Evolutionary conservation across 2,113 vertebrate genomes (phyloP), one percentile per base, ranked within the genome.

Genomic region (Formicarius rufipectus): DNA sequence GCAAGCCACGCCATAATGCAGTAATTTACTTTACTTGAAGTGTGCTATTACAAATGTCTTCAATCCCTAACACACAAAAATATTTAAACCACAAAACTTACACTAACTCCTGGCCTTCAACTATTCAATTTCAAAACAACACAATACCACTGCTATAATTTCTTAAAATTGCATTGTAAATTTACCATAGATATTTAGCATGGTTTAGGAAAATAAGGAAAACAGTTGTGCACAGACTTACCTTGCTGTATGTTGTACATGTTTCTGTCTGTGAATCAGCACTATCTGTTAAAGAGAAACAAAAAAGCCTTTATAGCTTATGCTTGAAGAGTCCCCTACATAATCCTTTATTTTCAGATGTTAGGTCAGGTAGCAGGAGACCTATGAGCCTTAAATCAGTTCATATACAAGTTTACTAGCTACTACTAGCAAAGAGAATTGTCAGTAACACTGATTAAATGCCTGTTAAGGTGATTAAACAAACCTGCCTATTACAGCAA

Each of bases 161-260:
- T 84, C 44, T 75, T 63, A 49, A 53, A 37, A 49, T 25, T 2
- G 1, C 17, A 42, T 4, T 40, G 25, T 19, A 67, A 79, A 27
- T 52, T 52, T 22, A 5, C 18, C 45, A 84, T 0, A 37, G 45
- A 53, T 31, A 7, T 28, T 28, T 53, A 12, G 64, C 24, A 27
- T 7, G 7, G 20, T 21, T 72, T 63, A 63, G 50, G 60, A 28
- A 59, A 50, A 84, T 56, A 4, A 75, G 10, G 30, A 49, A 66
- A 73, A 8, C 22, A 17, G 17, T 33, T 89, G 45, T 85, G 59
- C 22, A 31, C 33, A 89, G 59, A 64, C 98, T 98, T 69, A 99
- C 99, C 99, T 99, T 99, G 97, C 98, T 99, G 97, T 99, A 99
- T 9, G 99, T 99, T 30, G 98, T 98, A 96, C 99, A 99, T 35